Conservation (phyloP, 1,140 invertebrate species). For the Cyclargus thomasi region DNA sequence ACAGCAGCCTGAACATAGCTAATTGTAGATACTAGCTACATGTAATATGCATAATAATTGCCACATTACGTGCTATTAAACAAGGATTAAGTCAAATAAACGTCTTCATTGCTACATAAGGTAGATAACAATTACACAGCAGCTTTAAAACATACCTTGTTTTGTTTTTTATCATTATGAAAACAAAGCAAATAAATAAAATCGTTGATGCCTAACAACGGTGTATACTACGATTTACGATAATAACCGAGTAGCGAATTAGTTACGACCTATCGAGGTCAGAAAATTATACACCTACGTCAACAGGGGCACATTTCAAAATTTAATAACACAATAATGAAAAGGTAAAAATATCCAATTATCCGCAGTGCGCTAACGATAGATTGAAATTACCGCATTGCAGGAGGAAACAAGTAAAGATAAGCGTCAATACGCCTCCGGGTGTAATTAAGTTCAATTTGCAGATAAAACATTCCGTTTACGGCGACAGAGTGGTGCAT, state of each 20-base stretch:
- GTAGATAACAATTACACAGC: neutral
- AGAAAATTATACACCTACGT: neutral
- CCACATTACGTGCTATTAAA: neutral
- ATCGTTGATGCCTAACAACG: neutral
- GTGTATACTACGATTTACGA: neutral
- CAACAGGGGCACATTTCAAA: neutral
- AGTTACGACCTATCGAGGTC: neutral
- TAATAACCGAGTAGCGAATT: neutral
- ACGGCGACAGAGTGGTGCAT: slow-evolving; percentile 41
- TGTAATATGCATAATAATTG: neutral
- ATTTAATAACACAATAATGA: slow-evolving; percentile 2
- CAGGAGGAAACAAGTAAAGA: slow-evolving; percentile 26
- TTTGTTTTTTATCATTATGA: no score
- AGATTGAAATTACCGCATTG: slow-evolving; percentile 27
- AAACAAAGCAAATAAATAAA: neutral
- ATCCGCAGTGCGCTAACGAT: slow-evolving; percentile 21
- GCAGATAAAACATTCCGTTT: slow-evolving; percentile 52
- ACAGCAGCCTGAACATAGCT: slow-evolving; percentile 6
- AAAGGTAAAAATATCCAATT: slow-evolving; percentile 9
- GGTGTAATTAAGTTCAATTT: slow-evolving; percentile 51
- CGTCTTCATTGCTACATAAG: no score
- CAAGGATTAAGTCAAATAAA: neutral
- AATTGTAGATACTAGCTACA: neutral
- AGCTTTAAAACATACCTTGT: neutral
- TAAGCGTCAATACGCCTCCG: slow-evolving; percentile 29